phyloP scores from a whole-genome alignment of 1,140 invertebrate species.

The Phthorimaea operculella region DNA sequence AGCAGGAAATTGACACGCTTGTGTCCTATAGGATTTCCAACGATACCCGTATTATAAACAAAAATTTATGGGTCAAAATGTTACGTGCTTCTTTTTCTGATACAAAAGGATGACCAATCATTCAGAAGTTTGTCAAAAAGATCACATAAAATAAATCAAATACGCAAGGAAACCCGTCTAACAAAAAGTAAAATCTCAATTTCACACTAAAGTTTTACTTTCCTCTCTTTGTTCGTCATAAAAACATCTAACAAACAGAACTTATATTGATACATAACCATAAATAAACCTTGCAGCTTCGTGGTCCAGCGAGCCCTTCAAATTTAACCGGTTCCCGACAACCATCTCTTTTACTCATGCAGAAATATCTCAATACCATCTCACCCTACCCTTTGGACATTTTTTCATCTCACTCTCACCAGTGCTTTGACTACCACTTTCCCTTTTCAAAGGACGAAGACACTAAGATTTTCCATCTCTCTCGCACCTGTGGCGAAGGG shows the following conservation, averaged over 20 bases:
- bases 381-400: slow-evolving; percentile 48
- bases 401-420: slow-evolving; percentile 66
- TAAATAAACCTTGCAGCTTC: slow-evolving; percentile 2
- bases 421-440: slow-evolving; percentile 57
- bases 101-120: too few species aligned
- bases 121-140: too few species aligned
- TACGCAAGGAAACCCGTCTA: too few species aligned
- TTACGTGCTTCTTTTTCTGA: too few species aligned
- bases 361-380: slow-evolving; percentile 20
- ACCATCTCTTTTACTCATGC: slow-evolving; percentile 27
- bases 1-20: too few species aligned
- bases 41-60: too few species aligned
- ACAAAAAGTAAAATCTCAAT: too few species aligned
- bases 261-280: neutral
- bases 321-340: slow-evolving; percentile 60
- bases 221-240: neutral
- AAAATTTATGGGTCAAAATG: too few species aligned
- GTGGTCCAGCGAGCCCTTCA: slow-evolving; percentile 47
- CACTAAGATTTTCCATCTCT: slow-evolving; percentile 29
- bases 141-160: too few species aligned
- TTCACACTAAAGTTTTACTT: neutral
- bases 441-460: slow-evolving; percentile 68
- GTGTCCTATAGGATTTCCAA: too few species aligned
- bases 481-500: slow-evolving; percentile 8
- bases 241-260: neutral